A percentile compares a stretch with the other conserved stretches of the same genome.
These are phyloP conservation scores for Saccostrea glomerata DNA, from an alignment of 1,140 invertebrate species.

Conservation along the genomic window DNA sequence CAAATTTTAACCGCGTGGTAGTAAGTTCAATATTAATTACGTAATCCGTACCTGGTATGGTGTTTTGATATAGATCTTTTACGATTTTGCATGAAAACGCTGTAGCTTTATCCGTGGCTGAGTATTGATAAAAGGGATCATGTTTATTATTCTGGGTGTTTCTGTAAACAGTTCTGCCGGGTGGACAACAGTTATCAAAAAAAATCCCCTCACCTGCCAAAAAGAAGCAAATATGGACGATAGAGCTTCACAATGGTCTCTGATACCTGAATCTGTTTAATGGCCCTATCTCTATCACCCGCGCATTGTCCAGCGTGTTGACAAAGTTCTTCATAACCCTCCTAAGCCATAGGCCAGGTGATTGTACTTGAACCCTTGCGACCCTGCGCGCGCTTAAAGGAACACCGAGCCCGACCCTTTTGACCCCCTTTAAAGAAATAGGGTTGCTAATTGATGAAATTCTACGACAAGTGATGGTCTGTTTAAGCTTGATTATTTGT, in stretches of 20 bases:
- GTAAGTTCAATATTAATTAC: neutral
- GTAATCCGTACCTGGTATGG: neutral
- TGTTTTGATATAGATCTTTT: neutral
- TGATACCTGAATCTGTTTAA: conserved; percentile 16
- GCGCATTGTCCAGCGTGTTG: conserved; percentile 10
- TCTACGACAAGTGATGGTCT: neutral
- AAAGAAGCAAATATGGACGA: conserved; percentile 26
- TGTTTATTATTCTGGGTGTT: neutral
- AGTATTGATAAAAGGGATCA: conserved; percentile 22
- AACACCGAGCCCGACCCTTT: conserved; percentile 18
- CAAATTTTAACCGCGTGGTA: too few relatives aligned
- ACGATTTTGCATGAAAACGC: conserved; percentile 1
- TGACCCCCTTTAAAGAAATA: conserved; percentile 16
- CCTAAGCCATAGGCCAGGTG: conserved; percentile 18
- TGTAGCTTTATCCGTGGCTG: neutral
- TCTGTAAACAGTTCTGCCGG: neutral
- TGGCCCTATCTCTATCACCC: conserved; percentile 29
- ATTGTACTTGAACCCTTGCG: conserved; percentile 9
- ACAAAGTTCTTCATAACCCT: conserved; percentile 30
- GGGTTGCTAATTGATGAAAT: conserved; percentile 24
- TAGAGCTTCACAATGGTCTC: neutral
- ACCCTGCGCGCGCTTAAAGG: neutral
- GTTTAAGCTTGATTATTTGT: conserved; percentile 22
- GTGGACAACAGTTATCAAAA: conserved; percentile 19
- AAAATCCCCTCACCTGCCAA: neutral